Percentiles rank a stretch among this genome's conserved stretches.
These are phyloP conservation scores for Mormyrops boulengeri DNA, from an alignment of 2,797 vertebrate genomes.

Conservation along the genomic window DNA sequence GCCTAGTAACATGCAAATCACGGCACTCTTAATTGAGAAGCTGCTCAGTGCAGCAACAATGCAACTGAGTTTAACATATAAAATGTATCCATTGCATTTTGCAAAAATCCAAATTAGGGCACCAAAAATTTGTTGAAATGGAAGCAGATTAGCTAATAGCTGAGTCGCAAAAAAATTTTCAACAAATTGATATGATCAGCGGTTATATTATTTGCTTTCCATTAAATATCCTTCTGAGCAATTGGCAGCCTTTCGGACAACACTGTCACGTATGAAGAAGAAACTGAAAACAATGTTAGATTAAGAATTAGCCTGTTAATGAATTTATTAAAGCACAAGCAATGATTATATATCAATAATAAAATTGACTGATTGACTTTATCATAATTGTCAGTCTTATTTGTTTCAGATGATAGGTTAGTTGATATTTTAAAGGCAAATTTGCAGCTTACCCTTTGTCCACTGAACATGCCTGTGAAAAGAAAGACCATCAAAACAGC, in stretches of 20 bases:
- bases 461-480: not conserved
- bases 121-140: not conserved
- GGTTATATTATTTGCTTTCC: not conserved
- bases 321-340: not conserved
- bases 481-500: slow-evolving; percentile 1
- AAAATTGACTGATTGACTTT: not conserved
- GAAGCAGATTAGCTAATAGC: not conserved
- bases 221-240: not conserved
- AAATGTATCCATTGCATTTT: not conserved
- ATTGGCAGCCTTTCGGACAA: not conserved
- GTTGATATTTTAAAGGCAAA: slow-evolving; percentile 6
- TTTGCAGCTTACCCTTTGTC: not conserved
- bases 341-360: not conserved
- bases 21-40: not conserved
- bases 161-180: not conserved
- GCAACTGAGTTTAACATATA: not conserved
- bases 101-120: not conserved
- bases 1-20: slow-evolving; percentile 10
- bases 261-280: not conserved
- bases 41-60: not conserved
- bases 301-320: not conserved
- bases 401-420: not conserved
- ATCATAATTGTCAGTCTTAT: not conserved
- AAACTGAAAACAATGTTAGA: not conserved
- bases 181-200: not conserved